Evolutionary conservation across 2,888 invertebrate genomes (phyloP), one percentile per base, ranked within the genome.

Genomic region (Metalampra italica): DNA sequence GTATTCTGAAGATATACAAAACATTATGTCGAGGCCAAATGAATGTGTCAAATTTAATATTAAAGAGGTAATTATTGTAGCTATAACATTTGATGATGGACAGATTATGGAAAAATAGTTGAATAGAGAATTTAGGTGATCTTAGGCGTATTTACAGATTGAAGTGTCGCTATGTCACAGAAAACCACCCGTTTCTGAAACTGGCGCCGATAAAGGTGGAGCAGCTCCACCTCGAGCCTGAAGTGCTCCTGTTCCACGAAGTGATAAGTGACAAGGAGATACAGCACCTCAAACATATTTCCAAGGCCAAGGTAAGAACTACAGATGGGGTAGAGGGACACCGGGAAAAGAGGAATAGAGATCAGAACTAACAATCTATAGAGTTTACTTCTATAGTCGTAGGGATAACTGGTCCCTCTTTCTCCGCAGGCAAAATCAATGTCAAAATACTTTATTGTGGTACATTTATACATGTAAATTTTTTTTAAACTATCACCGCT

Each of bases 261-360:
- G 94, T 98, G n/a, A 91, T 99, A 75, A 93, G 91, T 54, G 97
- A 99, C 64, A 78, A 84, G 0, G 99, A 99, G 80, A 98, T 98
- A 50, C 93, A 93, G 50, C 88, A 93, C 0, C 92, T 99, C 51
- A 96, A 98, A 78, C 90, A 92, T 60, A 81, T 97, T 76, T 97
- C 98, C 0, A 92, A 92, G 54, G 98, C 99, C 0, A 93, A 95
- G 84, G 97, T 97, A 83, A 22, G n/a, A n/a, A n/a, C n/a, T n/a
- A n/a, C n/a, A n/a, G n/a, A n/a, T n/a, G n/a, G n/a, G n/a, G n/a
- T n/a, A n/a, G n/a, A n/a, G n/a, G n/a, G n/a, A n/a, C n/a, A n/a
- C n/a, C n/a, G n/a, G n/a, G n/a, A n/a, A n/a, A n/a, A n/a, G n/a
- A n/a, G n/a, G n/a, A n/a, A n/a, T n/a, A n/a, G n/a, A n/a, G n/a